Evolutionary conservation across 2,888 invertebrate species (phyloP).

Genomic region (Perizoma flavofasciatum): DNA sequence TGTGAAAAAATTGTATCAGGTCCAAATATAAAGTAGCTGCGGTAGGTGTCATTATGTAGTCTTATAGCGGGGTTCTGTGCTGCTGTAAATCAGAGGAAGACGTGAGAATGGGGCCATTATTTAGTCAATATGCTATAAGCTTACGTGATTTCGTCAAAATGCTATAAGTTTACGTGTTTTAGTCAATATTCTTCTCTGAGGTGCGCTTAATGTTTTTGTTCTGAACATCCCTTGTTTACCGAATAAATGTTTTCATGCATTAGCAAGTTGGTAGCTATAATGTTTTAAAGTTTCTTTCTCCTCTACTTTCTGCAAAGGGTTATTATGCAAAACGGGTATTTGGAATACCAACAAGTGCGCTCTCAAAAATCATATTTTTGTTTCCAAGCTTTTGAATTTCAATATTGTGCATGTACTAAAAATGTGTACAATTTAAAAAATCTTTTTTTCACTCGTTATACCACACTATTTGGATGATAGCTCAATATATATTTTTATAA

Average conservation of each 20-base stretch:
- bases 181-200: constrained; percentile 16
- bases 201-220: constrained; percentile 23
- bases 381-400: no score
- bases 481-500: no score
- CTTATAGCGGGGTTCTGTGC: constrained; percentile 68
- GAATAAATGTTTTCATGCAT: constrained; percentile 14
- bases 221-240: constrained; percentile 18
- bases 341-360: neutral
- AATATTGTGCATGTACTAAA: no score
- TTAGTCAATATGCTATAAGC: constrained; percentile 62
- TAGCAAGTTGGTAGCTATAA: constrained; percentile 16
- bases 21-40: constrained; percentile 78
- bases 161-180: constrained; percentile 47
- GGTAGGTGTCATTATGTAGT: constrained; percentile 79
- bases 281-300: constrained; percentile 10
- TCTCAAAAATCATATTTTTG: neutral
- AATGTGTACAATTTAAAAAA: no score
- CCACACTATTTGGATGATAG: no score
- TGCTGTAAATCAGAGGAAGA: constrained; percentile 74
- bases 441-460: no score
- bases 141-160: constrained; percentile 60
- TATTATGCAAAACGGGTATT: constrained; percentile 5
- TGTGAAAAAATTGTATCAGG: constrained; percentile 79
- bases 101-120: constrained; percentile 79
- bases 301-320: constrained; percentile 2